A percentile compares a stretch with the other conserved stretches of the same genome.
These are phyloP conservation scores for Eulacestoma nigropectus DNA, from an alignment of 2,113 vertebrate species.

Conservation along the genomic window DNA sequence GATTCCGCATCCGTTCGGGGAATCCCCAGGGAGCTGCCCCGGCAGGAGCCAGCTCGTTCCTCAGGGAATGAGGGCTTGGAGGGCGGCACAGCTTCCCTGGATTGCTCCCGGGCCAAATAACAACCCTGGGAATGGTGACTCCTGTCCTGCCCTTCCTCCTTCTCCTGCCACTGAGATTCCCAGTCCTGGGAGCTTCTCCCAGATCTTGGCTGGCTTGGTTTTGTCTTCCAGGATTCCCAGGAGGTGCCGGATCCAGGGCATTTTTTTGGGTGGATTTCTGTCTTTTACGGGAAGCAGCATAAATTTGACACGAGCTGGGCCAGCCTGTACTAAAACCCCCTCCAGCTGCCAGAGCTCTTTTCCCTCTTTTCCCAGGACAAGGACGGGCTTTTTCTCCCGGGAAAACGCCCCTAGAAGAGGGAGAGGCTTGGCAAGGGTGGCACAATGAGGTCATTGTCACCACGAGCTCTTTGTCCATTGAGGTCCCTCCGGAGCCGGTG, in stretches of 20 bases:
- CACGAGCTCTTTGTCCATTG: background rate
- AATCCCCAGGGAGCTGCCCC: background rate
- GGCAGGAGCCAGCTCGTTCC: background rate
- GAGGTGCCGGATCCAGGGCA: background rate
- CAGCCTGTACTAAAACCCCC: background rate
- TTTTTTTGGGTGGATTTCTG: background rate
- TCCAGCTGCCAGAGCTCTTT: background rate
- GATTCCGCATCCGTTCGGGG: slow-evolving; percentile 32
- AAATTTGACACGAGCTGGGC: background rate
- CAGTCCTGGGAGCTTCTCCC: background rate
- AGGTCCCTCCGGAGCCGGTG: background rate
- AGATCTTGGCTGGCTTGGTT: background rate
- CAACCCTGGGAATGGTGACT: background rate
- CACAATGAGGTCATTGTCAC: slow-evolving; percentile 36
- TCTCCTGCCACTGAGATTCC: background rate
- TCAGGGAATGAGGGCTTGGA: background rate
- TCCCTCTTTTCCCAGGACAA: background rate
- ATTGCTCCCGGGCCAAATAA: background rate
- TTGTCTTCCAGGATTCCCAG: background rate
- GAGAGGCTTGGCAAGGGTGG: background rate
- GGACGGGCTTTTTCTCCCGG: background rate
- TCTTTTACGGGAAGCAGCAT: background rate
- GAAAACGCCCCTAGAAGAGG: background rate
- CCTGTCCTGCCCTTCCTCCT: background rate
- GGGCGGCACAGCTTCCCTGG: background rate